Base-by-base conservation (phyloP, 1,140 invertebrate species). In the Formica selysi region DNA sequence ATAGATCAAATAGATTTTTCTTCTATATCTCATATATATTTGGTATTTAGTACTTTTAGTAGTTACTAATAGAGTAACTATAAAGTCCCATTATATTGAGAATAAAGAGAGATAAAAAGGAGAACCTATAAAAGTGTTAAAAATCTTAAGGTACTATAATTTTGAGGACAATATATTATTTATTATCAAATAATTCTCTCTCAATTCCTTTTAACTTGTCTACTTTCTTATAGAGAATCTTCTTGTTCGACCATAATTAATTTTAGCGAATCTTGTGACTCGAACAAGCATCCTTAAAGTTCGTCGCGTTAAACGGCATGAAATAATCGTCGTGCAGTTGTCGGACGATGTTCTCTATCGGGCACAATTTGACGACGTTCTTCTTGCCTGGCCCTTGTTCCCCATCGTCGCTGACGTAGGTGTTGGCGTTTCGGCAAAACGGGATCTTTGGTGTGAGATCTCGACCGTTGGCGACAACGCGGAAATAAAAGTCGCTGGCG, bases 241-340 rank as follows among this genome's bases (percentile, higher is more conserved):
- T 62, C 13, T 22, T 11, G 13, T 16, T 13, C 44, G 13, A 13
- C 44, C 44, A 16, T 48, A 61, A 29, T 36, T 29, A 61, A 44
- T 48, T 62, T 61, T 32, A 83, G 22, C 79, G 79, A 16, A 74
- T 83, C 41, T 81, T 90, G 3, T 67, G 87, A 87, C 70, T 91
- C 22, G 95, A 94, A 89, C 98, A 98, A 6, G 98, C 97, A 90
- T 98, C 98, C 94, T 98, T 98, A 91, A 97, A 98, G 95, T 98
- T 98, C 13, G 97, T 97, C 5, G 97, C 97, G 93, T 98, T 98
- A 57, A 98, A 97, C 16, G 96, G 94, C 10, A 95, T 93, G 92
- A 98, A 98, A 93, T 98, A 98, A 93, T 98, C 97, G 90, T 98
- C 98, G 90, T 98, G 98, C 74, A 98, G 95, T 92, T 98, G 98